Percentiles rank a stretch among this genome's conserved stretches.
Conservation (phyloP, 2,888 invertebrate genomes). For the Calephelis perditalis region DNA sequence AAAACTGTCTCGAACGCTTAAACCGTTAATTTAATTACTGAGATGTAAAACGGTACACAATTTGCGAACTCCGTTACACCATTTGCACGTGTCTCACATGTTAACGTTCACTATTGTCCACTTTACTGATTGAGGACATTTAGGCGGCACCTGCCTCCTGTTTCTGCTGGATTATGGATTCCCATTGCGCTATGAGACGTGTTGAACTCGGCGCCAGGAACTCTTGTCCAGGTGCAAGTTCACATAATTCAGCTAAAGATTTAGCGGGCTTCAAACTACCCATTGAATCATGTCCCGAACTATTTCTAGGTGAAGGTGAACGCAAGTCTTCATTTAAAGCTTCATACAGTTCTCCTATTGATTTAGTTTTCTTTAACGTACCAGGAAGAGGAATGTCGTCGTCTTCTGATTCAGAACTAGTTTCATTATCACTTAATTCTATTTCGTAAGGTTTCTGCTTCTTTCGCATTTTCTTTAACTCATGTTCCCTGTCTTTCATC, state of each 20-base stretch:
- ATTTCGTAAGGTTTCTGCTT: conserved; percentile 80
- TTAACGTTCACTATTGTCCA: conserved; percentile 18
- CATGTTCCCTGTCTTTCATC: conserved; percentile 89
- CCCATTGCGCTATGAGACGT: conserved; percentile 88
- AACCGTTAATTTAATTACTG: conserved; percentile 26
- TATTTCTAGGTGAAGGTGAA: conserved; percentile 67
- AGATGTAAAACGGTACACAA: conserved; percentile 21
- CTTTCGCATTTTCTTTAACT: conserved; percentile 84
- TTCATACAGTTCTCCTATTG: conserved; percentile 83
- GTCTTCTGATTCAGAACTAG: conserved; percentile 75
- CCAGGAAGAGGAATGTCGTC: conserved; percentile 80
- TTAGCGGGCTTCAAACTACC: conserved; percentile 81
- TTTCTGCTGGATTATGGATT: conserved; percentile 84
- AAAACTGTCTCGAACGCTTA: conserved; percentile 33
- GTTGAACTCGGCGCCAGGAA: conserved; percentile 83
- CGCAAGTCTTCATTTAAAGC: conserved; percentile 68
- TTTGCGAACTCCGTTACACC: conserved; percentile 30
- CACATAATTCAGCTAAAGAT: conserved; percentile 83
- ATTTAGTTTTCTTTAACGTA: conserved; percentile 81
- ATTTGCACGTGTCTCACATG: conserved; percentile 18
- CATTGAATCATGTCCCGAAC: conserved; percentile 63
- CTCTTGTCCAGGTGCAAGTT: conserved; percentile 80
- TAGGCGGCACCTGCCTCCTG: conserved; percentile 76
- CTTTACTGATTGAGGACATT: conserved; percentile 26
- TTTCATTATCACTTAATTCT: conserved; percentile 79